phyloP scores from a whole-genome alignment of 2,113 vertebrate genomes.

The Mustela nigripes region DNA sequence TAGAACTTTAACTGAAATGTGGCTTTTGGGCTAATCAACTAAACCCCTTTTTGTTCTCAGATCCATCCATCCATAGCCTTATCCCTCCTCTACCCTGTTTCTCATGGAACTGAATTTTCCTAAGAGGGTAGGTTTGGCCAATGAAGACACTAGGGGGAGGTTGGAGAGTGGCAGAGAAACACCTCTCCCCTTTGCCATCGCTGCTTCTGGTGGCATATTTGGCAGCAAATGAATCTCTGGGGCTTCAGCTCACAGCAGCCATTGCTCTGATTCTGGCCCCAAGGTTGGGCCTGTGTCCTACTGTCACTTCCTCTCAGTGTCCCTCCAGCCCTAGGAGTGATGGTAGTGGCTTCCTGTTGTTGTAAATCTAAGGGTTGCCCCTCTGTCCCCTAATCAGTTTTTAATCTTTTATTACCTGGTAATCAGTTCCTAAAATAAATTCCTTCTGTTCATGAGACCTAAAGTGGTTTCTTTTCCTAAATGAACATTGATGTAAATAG shows the following conservation, averaged over 20 bases:
- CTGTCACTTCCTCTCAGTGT: background rate
- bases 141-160: background rate
- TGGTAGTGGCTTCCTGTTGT: background rate
- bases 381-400: background rate
- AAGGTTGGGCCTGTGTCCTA: background rate
- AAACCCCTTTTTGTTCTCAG: background rate
- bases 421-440: background rate
- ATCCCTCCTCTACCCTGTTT: background rate
- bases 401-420: background rate
- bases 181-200: background rate
- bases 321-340: background rate
- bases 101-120: background rate
- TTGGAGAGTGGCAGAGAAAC: background rate
- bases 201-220: background rate
- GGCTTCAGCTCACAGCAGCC: background rate
- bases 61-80: background rate
- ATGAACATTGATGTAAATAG: background rate
- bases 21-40: background rate
- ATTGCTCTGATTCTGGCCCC: background rate
- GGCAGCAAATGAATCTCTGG: background rate
- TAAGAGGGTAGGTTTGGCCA: background rate
- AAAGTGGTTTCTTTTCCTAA: background rate
- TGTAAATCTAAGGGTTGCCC: background rate
- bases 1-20: background rate
- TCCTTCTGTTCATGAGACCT: background rate